phyloP scores from a whole-genome alignment of 1,140 invertebrate species.

The Cotesia vestalis region DNA sequence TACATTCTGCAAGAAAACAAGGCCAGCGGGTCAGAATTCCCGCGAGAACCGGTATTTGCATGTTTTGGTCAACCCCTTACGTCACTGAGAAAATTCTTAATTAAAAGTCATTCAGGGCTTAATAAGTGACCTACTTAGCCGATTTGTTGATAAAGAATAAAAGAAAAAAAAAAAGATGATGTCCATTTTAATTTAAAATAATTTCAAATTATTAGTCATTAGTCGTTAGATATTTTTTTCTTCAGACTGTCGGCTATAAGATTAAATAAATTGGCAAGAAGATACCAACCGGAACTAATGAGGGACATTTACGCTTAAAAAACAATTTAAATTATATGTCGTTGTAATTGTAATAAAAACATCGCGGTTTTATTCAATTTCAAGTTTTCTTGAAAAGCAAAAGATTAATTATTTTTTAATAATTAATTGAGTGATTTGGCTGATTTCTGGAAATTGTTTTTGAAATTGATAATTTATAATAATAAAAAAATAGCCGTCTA shows the following conservation, averaged over 20 bases:
- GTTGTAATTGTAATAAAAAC: neutral
- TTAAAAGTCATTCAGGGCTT: neutral
- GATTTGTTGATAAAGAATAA: no score
- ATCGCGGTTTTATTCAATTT: no score
- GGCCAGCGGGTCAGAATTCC: conserved; percentile 46
- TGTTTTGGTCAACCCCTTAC: neutral
- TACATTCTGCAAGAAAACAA: conserved; percentile 39
- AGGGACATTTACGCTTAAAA: neutral
- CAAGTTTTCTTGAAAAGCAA: no score
- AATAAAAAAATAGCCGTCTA: neutral
- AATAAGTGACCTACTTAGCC: no score
- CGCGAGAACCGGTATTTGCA: conserved; percentile 16
- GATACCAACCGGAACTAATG: conserved; percentile 14
- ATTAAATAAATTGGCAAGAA: neutral
- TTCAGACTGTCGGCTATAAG: neutral
- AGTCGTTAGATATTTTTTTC: neutral
- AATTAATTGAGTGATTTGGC: no score
- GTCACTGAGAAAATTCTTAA: neutral
- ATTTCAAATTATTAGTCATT: no score
- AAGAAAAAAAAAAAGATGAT: no score
- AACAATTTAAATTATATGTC: neutral
- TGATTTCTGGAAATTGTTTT: no score
- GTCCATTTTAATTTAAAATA: no score
- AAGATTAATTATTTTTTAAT: no score
- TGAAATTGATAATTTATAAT: neutral